Evolutionary conservation across 2,888 invertebrate species (phyloP).

Genomic region (Plagodis pulveraria): DNA sequence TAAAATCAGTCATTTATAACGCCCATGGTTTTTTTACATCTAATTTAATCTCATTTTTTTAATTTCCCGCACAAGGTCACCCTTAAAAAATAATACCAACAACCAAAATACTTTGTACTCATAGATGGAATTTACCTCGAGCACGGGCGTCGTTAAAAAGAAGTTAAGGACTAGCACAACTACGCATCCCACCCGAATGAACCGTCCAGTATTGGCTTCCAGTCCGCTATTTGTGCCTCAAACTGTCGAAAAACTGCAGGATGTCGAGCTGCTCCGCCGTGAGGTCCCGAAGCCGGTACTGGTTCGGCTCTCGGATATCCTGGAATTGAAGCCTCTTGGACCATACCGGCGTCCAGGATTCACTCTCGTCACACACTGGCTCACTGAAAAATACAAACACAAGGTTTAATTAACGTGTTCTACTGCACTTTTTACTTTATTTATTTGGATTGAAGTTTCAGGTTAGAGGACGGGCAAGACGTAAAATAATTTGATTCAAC

Average conservation of each 20-base stretch:
- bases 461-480: no score
- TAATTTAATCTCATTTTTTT: conserved; percentile 12
- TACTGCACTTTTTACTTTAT: no score
- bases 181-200: not conserved
- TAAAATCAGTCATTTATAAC: conserved; percentile 23
- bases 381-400: conserved; percentile 49
- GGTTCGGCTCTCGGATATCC: conserved; percentile 48
- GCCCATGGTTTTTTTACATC: conserved; percentile 15
- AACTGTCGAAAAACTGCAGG: conserved; percentile 56
- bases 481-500: no score
- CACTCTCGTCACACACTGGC: conserved; percentile 48
- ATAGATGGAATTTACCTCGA: conserved; percentile 1
- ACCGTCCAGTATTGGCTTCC: not conserved
- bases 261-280: conserved; percentile 47
- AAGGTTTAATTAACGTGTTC: not conserved
- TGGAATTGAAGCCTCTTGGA: conserved; percentile 44
- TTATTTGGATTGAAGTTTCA: no score
- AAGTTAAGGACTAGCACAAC: conserved; percentile 21
- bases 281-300: conserved; percentile 37
- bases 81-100: conserved; percentile 7
- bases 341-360: conserved; percentile 52
- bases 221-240: conserved; percentile 21
- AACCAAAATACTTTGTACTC: conserved; percentile 23
- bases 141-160: conserved; percentile 9
- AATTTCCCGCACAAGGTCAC: not conserved